Evolutionary conservation across 2,113 vertebrate genomes (phyloP).

Genomic region (Otolemur garnettii): DNA sequence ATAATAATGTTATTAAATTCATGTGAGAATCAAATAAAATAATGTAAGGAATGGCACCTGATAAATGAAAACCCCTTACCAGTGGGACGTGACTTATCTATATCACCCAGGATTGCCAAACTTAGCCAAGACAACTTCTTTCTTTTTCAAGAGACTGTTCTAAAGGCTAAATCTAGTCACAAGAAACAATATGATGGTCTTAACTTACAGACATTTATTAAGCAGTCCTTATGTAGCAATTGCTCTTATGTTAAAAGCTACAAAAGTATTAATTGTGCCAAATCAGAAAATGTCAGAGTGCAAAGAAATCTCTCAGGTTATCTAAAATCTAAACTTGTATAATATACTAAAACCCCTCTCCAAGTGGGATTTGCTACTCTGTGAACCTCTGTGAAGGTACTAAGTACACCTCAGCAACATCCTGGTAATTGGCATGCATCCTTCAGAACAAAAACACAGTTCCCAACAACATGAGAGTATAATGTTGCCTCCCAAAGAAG

Average conservation of each 20-base stretch:
- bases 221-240: background rate
- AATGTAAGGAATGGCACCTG: background rate
- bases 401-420: background rate
- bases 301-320: background rate
- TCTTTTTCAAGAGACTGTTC: conserved; percentile 17
- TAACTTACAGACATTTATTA: conserved; percentile 29
- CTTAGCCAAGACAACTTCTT: background rate
- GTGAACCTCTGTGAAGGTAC: background rate
- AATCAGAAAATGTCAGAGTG: conserved; percentile 38
- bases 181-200: background rate
- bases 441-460: background rate
- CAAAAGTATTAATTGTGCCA: background rate
- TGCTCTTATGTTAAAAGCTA: conserved; percentile 48
- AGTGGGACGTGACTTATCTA: background rate
- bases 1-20: background rate
- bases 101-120: background rate
- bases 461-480: background rate
- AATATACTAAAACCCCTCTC: background rate
- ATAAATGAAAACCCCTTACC: background rate
- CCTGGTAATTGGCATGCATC: background rate
- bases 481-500: background rate
- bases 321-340: background rate
- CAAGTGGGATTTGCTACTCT: background rate
- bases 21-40: background rate
- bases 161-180: background rate